phyloP scores from a whole-genome alignment of 2,797 vertebrate genomes.

The Rhinichthys osculus region DNA sequence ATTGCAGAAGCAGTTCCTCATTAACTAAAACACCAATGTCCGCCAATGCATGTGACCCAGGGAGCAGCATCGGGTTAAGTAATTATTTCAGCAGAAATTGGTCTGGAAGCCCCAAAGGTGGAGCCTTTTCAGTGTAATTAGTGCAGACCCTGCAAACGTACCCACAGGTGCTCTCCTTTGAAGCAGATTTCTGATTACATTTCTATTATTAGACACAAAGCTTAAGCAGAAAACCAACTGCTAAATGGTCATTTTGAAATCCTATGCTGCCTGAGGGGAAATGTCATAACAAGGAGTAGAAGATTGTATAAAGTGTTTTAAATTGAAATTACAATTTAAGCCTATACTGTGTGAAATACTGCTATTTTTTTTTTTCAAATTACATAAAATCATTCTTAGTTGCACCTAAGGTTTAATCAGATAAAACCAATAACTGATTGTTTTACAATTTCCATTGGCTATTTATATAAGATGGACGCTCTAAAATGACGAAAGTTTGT shows the following conservation, averaged over 20 bases:
- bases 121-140: constrained; percentile 53
- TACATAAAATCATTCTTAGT: background rate
- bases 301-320: background rate
- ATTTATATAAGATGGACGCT: background rate
- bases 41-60: constrained; percentile 58
- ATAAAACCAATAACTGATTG: background rate
- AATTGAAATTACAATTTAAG: background rate
- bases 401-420: background rate
- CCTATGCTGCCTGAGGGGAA: background rate
- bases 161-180: constrained; percentile 51
- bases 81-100: constrained; percentile 60
- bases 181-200: constrained; percentile 51
- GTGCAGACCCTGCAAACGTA: constrained; percentile 47
- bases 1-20: constrained; percentile 57
- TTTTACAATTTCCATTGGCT: background rate
- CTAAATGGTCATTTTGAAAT: constrained; percentile 34
- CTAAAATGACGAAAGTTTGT: background rate
- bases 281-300: constrained; percentile 6
- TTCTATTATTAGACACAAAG: constrained; percentile 58
- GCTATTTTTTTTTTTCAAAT: too few relatives aligned
- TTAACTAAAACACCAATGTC: constrained; percentile 58
- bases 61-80: constrained; percentile 49
- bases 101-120: constrained; percentile 54
- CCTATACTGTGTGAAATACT: background rate
- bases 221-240: constrained; percentile 23